Conservation (phyloP, 2,797 vertebrate species). For the Crypturellus tataupa region DNA sequence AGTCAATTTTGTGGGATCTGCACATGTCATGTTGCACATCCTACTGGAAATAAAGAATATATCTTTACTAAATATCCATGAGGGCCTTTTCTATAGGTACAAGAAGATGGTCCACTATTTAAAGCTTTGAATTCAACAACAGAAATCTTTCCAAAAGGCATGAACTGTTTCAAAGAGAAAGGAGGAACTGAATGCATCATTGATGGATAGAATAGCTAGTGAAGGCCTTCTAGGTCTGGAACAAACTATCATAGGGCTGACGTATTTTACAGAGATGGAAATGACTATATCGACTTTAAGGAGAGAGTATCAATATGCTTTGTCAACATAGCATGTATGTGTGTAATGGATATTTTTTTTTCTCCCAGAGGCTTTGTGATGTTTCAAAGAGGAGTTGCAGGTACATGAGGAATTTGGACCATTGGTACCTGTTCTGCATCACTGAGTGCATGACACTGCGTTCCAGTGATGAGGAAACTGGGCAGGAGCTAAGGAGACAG, state of each 20-base stretch:
- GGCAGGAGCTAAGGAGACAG: neutral
- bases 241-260: neutral
- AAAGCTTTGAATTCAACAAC: neutral
- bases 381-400: neutral
- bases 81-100: neutral
- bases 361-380: neutral
- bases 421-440: too few species aligned
- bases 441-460: neutral
- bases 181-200: neutral
- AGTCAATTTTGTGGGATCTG: neutral
- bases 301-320: neutral
- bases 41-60: neutral
- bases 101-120: neutral
- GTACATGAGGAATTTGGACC: rapidly evolving
- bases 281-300: neutral
- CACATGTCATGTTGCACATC: neutral
- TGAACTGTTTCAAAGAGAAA: neutral
- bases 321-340: neutral
- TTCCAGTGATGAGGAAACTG: neutral
- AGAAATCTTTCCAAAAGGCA: neutral
- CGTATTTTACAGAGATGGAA: neutral
- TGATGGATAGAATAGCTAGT: neutral
- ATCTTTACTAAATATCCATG: neutral
- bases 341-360: rapidly evolving
- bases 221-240: neutral